Percentiles rank a stretch among this genome's conserved stretches.
Conservation (phyloP, 2,797 vertebrate species). For the Sebastolobus alascanus region DNA sequence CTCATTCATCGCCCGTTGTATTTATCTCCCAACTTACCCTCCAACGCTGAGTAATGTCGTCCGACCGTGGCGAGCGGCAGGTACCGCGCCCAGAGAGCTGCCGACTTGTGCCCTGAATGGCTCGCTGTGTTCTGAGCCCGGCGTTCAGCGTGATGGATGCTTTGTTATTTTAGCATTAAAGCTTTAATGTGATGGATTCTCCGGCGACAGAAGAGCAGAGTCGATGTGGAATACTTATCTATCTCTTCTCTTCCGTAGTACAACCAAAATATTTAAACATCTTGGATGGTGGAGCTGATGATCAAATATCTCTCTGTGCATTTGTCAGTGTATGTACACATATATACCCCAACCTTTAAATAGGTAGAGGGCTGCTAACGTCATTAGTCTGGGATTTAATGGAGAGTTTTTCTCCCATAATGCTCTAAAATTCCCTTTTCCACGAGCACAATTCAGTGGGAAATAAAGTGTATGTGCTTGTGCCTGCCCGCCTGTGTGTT, state of each 20-base stretch:
- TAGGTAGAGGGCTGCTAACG: slow-evolving; percentile 14
- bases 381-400: slow-evolving; percentile 31
- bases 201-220: slow-evolving; percentile 52
- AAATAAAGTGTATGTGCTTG: slow-evolving; percentile 32
- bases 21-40: slow-evolving; percentile 59
- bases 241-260: background rate
- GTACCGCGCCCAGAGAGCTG: slow-evolving; percentile 37
- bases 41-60: slow-evolving; percentile 38
- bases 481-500: slow-evolving; percentile 47
- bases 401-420: slow-evolving; percentile 23
- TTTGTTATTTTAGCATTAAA: slow-evolving; percentile 83
- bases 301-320: background rate
- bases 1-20: slow-evolving; percentile 50
- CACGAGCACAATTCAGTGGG: slow-evolving; percentile 15
- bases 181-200: slow-evolving; percentile 82
- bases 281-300: background rate
- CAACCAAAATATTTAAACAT: slow-evolving; percentile 34
- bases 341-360: slow-evolving; percentile 4
- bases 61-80: slow-evolving; percentile 17
- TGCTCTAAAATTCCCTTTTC: slow-evolving; percentile 36
- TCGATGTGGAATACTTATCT: slow-evolving; percentile 34
- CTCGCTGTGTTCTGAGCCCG: slow-evolving; percentile 56
- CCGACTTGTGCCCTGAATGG: slow-evolving; percentile 57
- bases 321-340: slow-evolving; percentile 10
- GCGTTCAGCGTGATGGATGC: slow-evolving; percentile 76